Percentiles rank a stretch among this genome's conserved stretches.
Evolutionary conservation across 1,140 invertebrate species (phyloP).

Genomic region (Bombus picipes): DNA sequence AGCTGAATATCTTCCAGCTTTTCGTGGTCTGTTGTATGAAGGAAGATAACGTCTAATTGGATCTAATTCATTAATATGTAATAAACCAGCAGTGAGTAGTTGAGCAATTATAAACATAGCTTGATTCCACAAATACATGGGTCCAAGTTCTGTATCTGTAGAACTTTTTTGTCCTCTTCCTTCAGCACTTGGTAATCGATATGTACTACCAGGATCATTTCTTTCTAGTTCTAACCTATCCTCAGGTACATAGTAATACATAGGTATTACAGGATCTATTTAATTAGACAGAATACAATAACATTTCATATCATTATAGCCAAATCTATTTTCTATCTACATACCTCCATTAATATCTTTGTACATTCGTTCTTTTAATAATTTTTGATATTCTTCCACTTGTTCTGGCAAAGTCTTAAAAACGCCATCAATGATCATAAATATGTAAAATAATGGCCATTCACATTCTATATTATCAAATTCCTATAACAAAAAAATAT

Average conservation of each 20-base stretch:
- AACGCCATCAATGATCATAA: conserved; percentile 97
- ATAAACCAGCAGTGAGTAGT: conserved; percentile 92
- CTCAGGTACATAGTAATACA: conserved; percentile 96
- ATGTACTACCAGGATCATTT: conserved; percentile 87
- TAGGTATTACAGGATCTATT: conserved; percentile 91
- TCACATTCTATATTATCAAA: conserved; percentile 99
- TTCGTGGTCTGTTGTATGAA: conserved; percentile 95
- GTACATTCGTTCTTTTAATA: conserved; percentile 90
- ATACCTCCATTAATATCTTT: conserved; percentile 91
- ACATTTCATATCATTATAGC: background rate
- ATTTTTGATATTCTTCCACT: conserved; percentile 94
- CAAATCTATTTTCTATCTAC: background rate
- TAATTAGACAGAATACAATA: conserved; percentile 25
- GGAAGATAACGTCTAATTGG: conserved; percentile 97
- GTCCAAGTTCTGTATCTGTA: conserved; percentile 83
- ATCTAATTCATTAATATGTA: conserved; percentile 98
- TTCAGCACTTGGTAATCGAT: conserved; percentile 85
- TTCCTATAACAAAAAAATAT: conserved; percentile 84
- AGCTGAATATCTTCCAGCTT: conserved; percentile 96
- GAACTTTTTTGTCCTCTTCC: conserved; percentile 68
- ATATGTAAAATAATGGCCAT: conserved; percentile 98
- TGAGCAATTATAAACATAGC: conserved; percentile 97
- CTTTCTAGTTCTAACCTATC: conserved; percentile 91
- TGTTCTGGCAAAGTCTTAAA: conserved; percentile 95
- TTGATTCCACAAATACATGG: conserved; percentile 94